Percentiles rank a stretch among this genome's conserved stretches.
phyloP scores from a whole-genome alignment of 2,888 invertebrate genomes.

The Apantesis nais region DNA sequence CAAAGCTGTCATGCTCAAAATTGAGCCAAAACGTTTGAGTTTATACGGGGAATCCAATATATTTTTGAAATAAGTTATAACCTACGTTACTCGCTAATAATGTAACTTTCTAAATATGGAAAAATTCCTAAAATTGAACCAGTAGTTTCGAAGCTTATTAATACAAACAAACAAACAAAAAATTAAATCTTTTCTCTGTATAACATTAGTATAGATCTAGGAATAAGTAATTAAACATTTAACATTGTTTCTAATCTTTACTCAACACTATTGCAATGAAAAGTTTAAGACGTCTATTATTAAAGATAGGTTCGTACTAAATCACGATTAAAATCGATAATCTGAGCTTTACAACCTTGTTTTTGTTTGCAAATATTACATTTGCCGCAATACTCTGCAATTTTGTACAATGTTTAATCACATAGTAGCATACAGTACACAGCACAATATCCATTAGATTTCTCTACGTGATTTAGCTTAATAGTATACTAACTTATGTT shows the following conservation, averaged over 20 bases:
- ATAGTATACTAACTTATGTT: constrained; percentile 8
- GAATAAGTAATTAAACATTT: neutral
- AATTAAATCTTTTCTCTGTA: too few species aligned
- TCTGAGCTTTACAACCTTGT: neutral
- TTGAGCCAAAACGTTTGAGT: too few species aligned
- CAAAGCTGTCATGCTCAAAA: too few species aligned
- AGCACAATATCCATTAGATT: constrained; percentile 7
- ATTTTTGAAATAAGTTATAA: too few species aligned
- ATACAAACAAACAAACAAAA: too few species aligned
- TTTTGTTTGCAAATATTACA: neutral
- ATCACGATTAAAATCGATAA: neutral
- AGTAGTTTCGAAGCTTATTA: too few species aligned
- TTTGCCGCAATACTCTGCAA: neutral
- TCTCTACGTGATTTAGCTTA: constrained; percentile 16
- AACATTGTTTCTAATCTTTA: neutral
- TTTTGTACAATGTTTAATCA: neutral
- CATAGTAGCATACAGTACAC: neutral
- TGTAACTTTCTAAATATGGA: too few species aligned
- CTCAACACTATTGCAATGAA: neutral
- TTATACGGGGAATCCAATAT: too few species aligned
- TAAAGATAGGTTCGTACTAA: neutral
- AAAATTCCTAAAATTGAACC: too few species aligned
- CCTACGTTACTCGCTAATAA: too few species aligned
- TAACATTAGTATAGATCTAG: too few species aligned
- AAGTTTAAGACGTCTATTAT: neutral